Evolutionary conservation across 1,140 invertebrate species (phyloP).

Genomic region (Holcopasites calliopsidis): DNA sequence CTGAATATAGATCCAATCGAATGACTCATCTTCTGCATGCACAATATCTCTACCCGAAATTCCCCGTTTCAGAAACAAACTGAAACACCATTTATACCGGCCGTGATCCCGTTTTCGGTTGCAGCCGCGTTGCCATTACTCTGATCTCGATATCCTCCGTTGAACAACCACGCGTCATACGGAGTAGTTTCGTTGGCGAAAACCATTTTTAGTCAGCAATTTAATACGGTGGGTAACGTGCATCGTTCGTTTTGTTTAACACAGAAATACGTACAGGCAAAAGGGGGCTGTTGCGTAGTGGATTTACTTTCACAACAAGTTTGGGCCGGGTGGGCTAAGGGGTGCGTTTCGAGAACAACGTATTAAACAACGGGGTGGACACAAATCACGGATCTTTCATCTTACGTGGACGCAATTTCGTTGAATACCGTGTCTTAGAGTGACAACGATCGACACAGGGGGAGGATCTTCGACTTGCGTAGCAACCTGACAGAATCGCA

Average conservation of each 20-base stretch:
- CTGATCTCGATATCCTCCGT: too few relatives aligned
- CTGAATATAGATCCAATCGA: constrained; percentile 18
- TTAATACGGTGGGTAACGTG: neutral
- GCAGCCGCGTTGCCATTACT: too few relatives aligned
- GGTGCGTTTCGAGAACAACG: neutral
- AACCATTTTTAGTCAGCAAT: neutral
- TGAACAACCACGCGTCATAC: too few relatives aligned
- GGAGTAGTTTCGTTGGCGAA: too few relatives aligned
- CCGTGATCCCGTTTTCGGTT: neutral
- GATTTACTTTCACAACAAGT: constrained; percentile 20
- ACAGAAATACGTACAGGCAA: constrained; percentile 15
- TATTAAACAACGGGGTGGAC: constrained; percentile 17
- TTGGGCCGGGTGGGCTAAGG: neutral
- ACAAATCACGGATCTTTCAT: constrained; percentile 19
- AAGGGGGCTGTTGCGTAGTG: neutral
- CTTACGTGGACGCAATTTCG: constrained; percentile 46
- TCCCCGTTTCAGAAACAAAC: constrained; percentile 3
- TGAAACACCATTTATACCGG: neutral
- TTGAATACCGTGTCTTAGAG: neutral
- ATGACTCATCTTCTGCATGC: neutral
- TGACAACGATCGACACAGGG: constrained; percentile 18
- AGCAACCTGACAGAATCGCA: constrained; percentile 10
- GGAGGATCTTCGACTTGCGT: constrained; percentile 9
- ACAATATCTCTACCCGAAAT: neutral
- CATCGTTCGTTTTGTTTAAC: constrained; percentile 1